Evolutionary conservation across 2,113 vertebrate genomes (phyloP), one percentile per base, ranked within the genome.

Genomic region (Nycticorax nycticorax): DNA sequence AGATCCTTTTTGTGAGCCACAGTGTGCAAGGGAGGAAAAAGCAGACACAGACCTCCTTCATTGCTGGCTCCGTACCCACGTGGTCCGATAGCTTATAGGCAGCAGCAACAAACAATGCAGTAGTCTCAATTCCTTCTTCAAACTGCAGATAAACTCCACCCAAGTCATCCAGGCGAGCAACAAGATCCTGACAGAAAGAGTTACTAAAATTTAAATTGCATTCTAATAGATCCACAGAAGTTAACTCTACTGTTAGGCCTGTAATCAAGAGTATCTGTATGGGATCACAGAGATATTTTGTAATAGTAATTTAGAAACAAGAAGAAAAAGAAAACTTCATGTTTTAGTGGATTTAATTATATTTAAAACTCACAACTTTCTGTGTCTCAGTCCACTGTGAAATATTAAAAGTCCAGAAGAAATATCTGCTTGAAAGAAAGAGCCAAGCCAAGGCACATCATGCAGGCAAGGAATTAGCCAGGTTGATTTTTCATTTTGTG

Each of bases 121-220:
- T 99, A 6, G 98, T 98, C 97, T 99, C 99, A 24, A 99, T 98
- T 48, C 99, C 99, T 97, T 99, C 99, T 95, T 99, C 99, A 98
- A 99, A 99, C 93, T 99, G 99, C 39, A 99, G 99, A 97, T 99
- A 99, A 72, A 99, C 88, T 23, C 99, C 99, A 37, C 99, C 99
- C 21, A 99, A 97, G 89, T 99, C 99, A 98, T 99, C 99, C 96
- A 99, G 93, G n/a, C 99, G 99, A 68, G 99, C 99, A 2, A 99
- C 99, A 90, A 99, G 98, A 96, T 99, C 99, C 99, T 99, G 94
- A 64, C 28, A 85, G 50, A 33, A 83, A 89, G 76, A 88, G 3
- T 37, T 69, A 69, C 12, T n/a, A 52, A 30, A 60, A 68, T 22
- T 64, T 50, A 45, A 80, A 62, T 13, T 55, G 64, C 32, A 33